phyloP scores from a whole-genome alignment of 2,113 vertebrate species.

The Dipodomys merriami region DNA sequence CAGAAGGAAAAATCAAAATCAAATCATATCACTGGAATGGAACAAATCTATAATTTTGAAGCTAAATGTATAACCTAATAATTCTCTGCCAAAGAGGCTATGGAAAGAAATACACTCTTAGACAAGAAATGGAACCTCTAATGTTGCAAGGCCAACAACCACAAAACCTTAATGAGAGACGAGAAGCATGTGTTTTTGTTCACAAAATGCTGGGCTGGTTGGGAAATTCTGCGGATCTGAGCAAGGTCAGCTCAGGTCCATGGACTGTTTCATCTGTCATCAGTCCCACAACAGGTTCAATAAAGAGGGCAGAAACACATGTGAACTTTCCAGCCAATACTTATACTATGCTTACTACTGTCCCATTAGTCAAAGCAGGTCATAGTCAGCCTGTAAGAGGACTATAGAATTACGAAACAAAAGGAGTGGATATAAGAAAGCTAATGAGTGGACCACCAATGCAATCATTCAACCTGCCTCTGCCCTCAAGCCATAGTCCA shows the following conservation, averaged over 20 bases:
- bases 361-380: neutral
- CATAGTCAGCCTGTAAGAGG: neutral
- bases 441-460: neutral
- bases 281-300: neutral
- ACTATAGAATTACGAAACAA: neutral
- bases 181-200: conserved; percentile 23
- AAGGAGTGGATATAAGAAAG: neutral
- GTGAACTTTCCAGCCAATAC: neutral
- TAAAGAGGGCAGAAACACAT: neutral
- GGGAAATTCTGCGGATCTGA: neutral
- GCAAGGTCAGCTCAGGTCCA: too few relatives aligned
- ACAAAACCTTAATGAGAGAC: conserved; percentile 22
- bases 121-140: conserved; percentile 27
- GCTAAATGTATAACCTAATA: conserved; percentile 28
- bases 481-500: neutral
- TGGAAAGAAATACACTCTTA: conserved; percentile 53
- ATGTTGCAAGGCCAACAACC: conserved; percentile 10
- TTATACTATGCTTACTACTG: neutral
- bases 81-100: conserved; percentile 46
- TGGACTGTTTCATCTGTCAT: neutral
- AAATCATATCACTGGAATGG: conserved; percentile 33
- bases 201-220: neutral
- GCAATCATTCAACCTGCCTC: neutral
- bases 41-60: conserved; percentile 56
- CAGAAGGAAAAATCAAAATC: conserved; percentile 58